Base-by-base conservation (phyloP, 2,113 vertebrate species). In the Mastomys coucha region DNA sequence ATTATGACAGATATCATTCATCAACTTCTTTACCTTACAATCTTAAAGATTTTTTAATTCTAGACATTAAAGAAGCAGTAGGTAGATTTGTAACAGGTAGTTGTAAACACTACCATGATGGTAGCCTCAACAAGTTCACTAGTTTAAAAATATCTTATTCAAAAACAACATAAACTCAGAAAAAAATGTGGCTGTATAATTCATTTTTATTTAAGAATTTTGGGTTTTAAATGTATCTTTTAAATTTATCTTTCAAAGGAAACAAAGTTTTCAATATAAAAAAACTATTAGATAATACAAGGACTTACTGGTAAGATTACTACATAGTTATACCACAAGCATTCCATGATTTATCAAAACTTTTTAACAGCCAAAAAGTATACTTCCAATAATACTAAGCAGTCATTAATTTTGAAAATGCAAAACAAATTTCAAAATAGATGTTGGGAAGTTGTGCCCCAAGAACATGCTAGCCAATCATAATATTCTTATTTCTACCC, bases 201-300 rank as follows among this genome's bases (percentile, higher is more conserved):
- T 56, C 91, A 88, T 69, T 92, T 72, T 90, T 33, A 94, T 45
- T 89, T 90, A 82, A 96, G 28, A 94, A 36, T 75, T 94, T 10
- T 85, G 42, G 28, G 91, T 78, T 56, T 82, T 10, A 60, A 39
- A 65, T 91, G 33, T 7, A 63, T 87, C 92, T 75, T 53, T 76
- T 42, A 76, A 81, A 77, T 49, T 76, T 84, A 63, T 93, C 70
- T 92, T 56, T 94, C 51, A 89, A 93, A 91, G 60, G 49, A 63
- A 95, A 81, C 42, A 53, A 72, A 94, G 51, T 39, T 56, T 88
- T 36, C 33, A 86, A 22, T 10, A 63, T 45, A 49, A 75, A 33
- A 49, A 75, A 33, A 86, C 63, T 20, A 84, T 91, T 0, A 84
- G 31, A 26, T 49, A 85, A 42, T 58, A 20, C 58, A 65, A 75